Evolutionary conservation across 2,113 vertebrate species (phyloP).

Genomic region (Deroptyus accipitrinus): DNA sequence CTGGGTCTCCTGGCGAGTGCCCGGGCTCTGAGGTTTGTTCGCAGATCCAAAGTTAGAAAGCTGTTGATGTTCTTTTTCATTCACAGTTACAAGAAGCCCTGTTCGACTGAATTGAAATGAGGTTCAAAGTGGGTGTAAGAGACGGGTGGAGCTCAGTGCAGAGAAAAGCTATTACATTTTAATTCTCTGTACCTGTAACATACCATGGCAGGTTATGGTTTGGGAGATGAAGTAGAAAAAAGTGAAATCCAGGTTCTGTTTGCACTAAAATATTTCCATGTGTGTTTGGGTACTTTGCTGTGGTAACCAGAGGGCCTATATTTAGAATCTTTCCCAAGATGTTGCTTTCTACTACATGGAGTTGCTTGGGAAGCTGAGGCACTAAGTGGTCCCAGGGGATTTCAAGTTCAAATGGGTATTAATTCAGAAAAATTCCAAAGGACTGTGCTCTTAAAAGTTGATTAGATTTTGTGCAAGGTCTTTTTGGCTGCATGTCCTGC

Average conservation of each 20-base stretch:
- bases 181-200: neutral
- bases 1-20: neutral
- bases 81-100: neutral
- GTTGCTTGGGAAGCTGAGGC: neutral
- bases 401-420: neutral
- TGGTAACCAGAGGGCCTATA: constrained; percentile 65
- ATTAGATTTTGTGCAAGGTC: neutral
- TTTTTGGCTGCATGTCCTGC: neutral
- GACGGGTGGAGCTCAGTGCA: neutral
- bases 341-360: neutral
- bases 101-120: neutral
- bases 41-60: neutral
- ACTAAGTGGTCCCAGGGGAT: neutral
- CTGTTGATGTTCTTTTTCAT: neutral
- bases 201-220: neutral
- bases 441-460: neutral
- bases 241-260: constrained; percentile 37
- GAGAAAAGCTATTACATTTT: neutral
- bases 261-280: constrained; percentile 53
- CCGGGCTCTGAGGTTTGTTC: neutral
- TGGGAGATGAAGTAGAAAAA: neutral
- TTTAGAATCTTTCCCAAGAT: constrained; percentile 64
- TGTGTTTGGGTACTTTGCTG: constrained; percentile 68
- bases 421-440: neutral
- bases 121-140: neutral